Evolutionary conservation across 2,888 invertebrate genomes (phyloP).

Genomic region (Icerya purchasi): DNA sequence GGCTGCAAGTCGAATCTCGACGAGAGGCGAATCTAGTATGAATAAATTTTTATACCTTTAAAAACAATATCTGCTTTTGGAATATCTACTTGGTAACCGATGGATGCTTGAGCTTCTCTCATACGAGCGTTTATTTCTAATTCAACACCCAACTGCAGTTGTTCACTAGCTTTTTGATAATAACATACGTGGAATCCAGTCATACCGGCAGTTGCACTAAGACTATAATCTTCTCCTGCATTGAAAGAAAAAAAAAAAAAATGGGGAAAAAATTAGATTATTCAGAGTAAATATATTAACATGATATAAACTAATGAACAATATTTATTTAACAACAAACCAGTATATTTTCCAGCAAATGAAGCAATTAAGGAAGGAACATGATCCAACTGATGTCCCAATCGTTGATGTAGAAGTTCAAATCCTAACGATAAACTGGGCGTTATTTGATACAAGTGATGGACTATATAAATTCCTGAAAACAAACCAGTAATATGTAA

Average conservation of each 20-base stretch:
- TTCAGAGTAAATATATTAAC: not conserved
- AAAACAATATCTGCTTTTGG: constrained; percentile 86
- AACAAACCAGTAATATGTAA: constrained; percentile 12
- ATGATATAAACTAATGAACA: too few relatives aligned
- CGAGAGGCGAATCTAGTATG: too few relatives aligned
- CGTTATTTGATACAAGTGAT: constrained; percentile 75
- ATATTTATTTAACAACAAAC: too few relatives aligned
- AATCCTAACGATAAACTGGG: constrained; percentile 66
- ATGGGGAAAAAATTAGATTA: constrained; percentile 1
- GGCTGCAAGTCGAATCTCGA: too few relatives aligned
- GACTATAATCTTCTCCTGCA: constrained; percentile 30
- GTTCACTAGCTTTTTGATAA: constrained; percentile 82
- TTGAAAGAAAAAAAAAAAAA: constrained; percentile 13
- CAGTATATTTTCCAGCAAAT: constrained; percentile 58
- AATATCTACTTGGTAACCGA: constrained; percentile 86
- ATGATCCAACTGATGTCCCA: constrained; percentile 64
- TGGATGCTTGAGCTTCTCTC: constrained; percentile 73
- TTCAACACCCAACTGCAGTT: constrained; percentile 80
- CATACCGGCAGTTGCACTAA: constrained; percentile 37
- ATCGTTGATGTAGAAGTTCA: constrained; percentile 81
- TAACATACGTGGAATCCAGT: constrained; percentile 74
- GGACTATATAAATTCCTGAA: constrained; percentile 53
- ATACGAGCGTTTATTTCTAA: constrained; percentile 77
- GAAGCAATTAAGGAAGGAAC: constrained; percentile 74
- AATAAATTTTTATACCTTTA: constrained; percentile 67